Base-by-base conservation (phyloP, 1,140 invertebrate genomes). In the Neuroterus valhalla region DNA sequence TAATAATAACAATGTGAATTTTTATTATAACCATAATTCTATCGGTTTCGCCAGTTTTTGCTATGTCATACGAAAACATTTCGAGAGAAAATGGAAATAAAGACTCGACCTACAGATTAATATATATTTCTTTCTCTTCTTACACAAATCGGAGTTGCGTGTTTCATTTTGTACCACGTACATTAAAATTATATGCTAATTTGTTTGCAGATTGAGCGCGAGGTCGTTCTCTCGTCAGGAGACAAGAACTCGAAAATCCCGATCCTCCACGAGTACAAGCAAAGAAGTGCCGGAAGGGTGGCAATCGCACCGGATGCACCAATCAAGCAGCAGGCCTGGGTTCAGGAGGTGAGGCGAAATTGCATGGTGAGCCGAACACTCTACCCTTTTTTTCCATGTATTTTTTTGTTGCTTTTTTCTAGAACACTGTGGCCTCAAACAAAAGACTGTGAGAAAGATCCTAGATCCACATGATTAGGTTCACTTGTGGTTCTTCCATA, bases 211-310 rank as follows among this genome's bases (percentile, higher is more conserved):
- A 94, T 95, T 86, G 94, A 95, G 88, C 91, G 94, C 11, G 94
- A 95, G 87, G 92, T 94, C 73, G 92, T 94, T 17, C 86, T 95
- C 46, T 93, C 93, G 2, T 93, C 92, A 67, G 91, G 91, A 0
- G 94, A 95, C 82, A 95, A 94, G 84, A 94, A 93, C 84, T 93
- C 93, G 15, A 95, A 95, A 87, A 94, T 94, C 70, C 94, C 94
- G 2, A 94, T 94, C 74, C 90, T 95, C 62, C 92, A 94, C 82
- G 94, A 95, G 75, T 93, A 93, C 80, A 93, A 93, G 82, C 93
- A 94, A 83, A 88, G 92, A 72, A 90, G 83, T 43, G 86, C 91
- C 68, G 89, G 91, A 78, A 90, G 91, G 76, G 87, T 90, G 15
- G 91, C 93, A 17, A 93, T 95, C 26, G 94, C 94, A 38, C 94